A percentile compares a stretch with the other conserved stretches of the same genome.
Conservation (phyloP, 2,888 invertebrate species). For the Drosophila subsilvestris region DNA sequence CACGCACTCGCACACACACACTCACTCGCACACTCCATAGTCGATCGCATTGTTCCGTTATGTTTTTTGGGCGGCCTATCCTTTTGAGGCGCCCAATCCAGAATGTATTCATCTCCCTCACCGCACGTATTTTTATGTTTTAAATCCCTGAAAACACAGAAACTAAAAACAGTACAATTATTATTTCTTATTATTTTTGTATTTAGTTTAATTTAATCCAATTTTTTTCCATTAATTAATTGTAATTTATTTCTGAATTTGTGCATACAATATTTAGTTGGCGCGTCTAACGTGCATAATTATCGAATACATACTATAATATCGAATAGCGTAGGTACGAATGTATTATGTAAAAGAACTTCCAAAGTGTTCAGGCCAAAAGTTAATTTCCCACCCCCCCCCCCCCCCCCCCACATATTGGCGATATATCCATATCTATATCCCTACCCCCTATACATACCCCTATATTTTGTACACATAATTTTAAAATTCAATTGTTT, state of each 20-base stretch:
- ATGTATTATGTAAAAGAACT: slow-evolving; percentile 61
- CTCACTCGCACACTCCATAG: background rate
- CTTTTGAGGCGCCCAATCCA: slow-evolving; percentile 9
- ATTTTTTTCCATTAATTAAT: slow-evolving; percentile 21
- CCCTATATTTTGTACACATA: slow-evolving; percentile 15
- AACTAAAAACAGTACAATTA: slow-evolving; percentile 48
- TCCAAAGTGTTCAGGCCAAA: slow-evolving; percentile 80
- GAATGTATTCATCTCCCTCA: slow-evolving; percentile 21
- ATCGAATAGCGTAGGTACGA: background rate
- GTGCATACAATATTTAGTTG: slow-evolving; percentile 2
- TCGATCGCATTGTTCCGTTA: background rate
- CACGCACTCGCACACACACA: slow-evolving; percentile 15
- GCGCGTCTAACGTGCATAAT: slow-evolving; percentile 24
- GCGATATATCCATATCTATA: background rate
- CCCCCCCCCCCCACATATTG: slow-evolving; percentile 15
- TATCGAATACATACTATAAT: background rate
- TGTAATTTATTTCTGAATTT: slow-evolving; percentile 23
- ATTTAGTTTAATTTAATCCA: slow-evolving; percentile 3
- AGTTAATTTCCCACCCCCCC: slow-evolving; percentile 48
- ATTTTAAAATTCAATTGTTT: slow-evolving; percentile 3
- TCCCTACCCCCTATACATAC: too few species aligned
- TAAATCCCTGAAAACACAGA: slow-evolving; percentile 42
- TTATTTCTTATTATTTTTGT: slow-evolving; percentile 27
- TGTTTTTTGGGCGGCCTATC: background rate
- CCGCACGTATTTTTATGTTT: slow-evolving; percentile 36